phyloP scores from a whole-genome alignment of 2,888 invertebrate genomes.

The Melinopterus prodromus region DNA sequence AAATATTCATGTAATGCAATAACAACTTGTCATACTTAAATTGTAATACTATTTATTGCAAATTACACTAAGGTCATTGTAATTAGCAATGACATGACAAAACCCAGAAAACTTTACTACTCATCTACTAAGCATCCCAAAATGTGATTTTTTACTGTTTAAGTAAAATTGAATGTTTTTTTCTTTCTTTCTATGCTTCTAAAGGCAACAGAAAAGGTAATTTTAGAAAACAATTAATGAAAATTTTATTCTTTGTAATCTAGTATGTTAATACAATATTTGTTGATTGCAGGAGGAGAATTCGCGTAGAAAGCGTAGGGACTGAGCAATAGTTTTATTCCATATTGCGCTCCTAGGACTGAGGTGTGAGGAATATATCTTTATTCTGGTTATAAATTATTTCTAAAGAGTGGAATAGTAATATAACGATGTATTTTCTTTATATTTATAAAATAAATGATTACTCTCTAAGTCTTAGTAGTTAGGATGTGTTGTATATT shows the following conservation, averaged over 20 bases:
- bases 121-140: no score
- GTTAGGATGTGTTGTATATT: conserved; percentile 15
- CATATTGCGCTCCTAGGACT: conserved; percentile 29
- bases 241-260: not conserved
- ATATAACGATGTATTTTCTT: conserved; percentile 21
- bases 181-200: not conserved
- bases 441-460: conserved; percentile 24
- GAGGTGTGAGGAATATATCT: conserved; percentile 35
- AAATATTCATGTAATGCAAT: no score
- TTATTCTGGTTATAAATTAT: conserved; percentile 33
- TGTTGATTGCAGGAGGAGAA: conserved; percentile 56
- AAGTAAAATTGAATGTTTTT: conserved; percentile 7
- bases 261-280: conserved; percentile 19
- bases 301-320: conserved; percentile 56
- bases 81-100: no score
- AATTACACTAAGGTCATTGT: no score
- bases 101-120: no score
- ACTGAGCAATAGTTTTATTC: conserved; percentile 47
- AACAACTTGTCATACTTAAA: no score
- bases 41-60: no score
- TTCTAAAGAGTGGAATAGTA: conserved; percentile 28
- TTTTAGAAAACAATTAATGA: not conserved
- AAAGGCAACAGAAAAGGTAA: conserved; percentile 28
- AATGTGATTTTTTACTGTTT: not conserved
- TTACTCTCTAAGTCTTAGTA: conserved; percentile 7